A percentile compares a stretch with the other conserved stretches of the same genome.
phyloP scores from a whole-genome alignment of 2,113 vertebrate species.

The Callionymus lyra region DNA sequence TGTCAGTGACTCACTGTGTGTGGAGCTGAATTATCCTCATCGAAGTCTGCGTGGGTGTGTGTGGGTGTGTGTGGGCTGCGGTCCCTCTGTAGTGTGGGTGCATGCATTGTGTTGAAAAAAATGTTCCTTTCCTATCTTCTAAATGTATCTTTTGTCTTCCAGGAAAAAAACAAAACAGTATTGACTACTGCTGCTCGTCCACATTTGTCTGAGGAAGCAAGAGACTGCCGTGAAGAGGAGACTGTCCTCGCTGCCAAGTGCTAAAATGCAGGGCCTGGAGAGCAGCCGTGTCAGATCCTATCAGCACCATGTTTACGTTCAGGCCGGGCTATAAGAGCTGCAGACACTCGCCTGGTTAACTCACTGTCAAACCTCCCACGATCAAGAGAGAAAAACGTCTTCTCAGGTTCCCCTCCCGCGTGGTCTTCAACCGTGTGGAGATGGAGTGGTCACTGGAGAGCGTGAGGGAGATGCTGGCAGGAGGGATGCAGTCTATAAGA shows the following conservation, averaged over 20 bases:
- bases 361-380: slow-evolving; percentile 13
- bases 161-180: slow-evolving; percentile 42
- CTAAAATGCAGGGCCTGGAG: slow-evolving; percentile 50
- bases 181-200: slow-evolving; percentile 49
- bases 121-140: slow-evolving; percentile 19
- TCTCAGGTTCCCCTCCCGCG: slow-evolving; percentile 9
- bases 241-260: slow-evolving; percentile 26
- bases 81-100: slow-evolving; percentile 10
- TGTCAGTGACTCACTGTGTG: slow-evolving; percentile 60
- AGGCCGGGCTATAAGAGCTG: slow-evolving; percentile 23
- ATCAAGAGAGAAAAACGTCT: slow-evolving; percentile 37
- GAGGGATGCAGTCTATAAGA: slow-evolving; percentile 82
- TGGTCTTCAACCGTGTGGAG: slow-evolving; percentile 40
- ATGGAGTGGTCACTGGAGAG: slow-evolving; percentile 82
- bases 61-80: slow-evolving; percentile 31
- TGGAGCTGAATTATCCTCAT: slow-evolving; percentile 24
- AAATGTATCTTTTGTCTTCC: slow-evolving; percentile 46
- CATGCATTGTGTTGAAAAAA: slow-evolving; percentile 5
- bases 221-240: slow-evolving; percentile 33
- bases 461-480: slow-evolving; percentile 81
- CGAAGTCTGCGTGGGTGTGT: slow-evolving; percentile 5
- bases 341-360: slow-evolving; percentile 23
- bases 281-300: slow-evolving; percentile 34
- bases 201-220: slow-evolving; percentile 42
- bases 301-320: slow-evolving; percentile 42